These are phyloP conservation scores for Channa striata DNA, from an alignment of 2,797 vertebrate species.

Conservation along the genomic window DNA sequence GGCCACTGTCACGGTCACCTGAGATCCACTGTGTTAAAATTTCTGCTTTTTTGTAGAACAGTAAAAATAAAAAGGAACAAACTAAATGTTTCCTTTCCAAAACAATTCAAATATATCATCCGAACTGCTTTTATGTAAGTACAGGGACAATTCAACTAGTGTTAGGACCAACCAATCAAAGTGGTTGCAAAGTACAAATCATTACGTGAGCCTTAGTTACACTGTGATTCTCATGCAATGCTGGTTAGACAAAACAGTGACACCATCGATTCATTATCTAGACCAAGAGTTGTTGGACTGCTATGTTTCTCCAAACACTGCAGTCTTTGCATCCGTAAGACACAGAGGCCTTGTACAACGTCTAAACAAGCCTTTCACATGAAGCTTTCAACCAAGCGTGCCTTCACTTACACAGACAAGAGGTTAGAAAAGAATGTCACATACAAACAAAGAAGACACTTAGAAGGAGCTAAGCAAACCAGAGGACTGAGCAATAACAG, in stretches of 20 bases:
- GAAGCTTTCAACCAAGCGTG: conserved; percentile 64
- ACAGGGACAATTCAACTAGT: conserved; percentile 5
- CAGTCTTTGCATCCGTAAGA: conserved; percentile 67
- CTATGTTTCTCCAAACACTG: conserved; percentile 63
- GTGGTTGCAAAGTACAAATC: conserved; percentile 51
- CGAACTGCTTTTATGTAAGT: neutral
- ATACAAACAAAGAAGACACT: conserved; percentile 64
- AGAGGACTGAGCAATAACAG: conserved; percentile 27
- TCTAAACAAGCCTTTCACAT: conserved; percentile 77
- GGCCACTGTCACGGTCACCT: conserved; percentile 18
- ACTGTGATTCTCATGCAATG: conserved; percentile 50
- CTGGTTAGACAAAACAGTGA: conserved; percentile 51
- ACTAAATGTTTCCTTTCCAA: neutral
- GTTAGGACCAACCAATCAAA: conserved; percentile 34
- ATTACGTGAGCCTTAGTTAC: conserved; percentile 35
- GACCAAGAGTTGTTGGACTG: conserved; percentile 58
- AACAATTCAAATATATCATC: conserved; percentile 7
- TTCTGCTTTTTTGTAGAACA: neutral
- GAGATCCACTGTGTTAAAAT: conserved; percentile 38
- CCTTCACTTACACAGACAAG: conserved; percentile 72
- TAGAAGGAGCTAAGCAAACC: conserved; percentile 49
- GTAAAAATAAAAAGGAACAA: neutral
- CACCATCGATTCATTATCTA: conserved; percentile 55
- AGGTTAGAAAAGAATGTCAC: conserved; percentile 61
- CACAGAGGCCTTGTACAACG: conserved; percentile 79